A percentile compares a stretch with the other conserved stretches of the same genome.
Evolutionary conservation across 1,140 invertebrate species (phyloP).

Genomic region (Grapholita molesta): DNA sequence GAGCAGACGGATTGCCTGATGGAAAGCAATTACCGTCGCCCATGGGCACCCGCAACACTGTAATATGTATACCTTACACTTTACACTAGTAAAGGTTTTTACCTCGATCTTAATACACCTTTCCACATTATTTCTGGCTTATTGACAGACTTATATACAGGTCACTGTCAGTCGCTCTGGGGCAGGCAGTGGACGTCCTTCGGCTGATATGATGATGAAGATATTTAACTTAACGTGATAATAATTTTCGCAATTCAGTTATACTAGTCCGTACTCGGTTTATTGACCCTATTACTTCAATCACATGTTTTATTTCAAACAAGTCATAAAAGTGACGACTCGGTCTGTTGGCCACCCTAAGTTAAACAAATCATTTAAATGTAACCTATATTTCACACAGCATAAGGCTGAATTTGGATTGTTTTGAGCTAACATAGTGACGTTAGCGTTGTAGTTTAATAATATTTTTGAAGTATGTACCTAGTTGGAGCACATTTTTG

Average conservation of each 20-base stretch:
- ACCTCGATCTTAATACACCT: too few species aligned
- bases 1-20: too few species aligned
- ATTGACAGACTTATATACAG: too few species aligned
- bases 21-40: too few species aligned
- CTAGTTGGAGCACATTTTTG: not conserved
- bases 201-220: too few species aligned
- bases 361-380: slow-evolving; percentile 15
- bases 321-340: slow-evolving; percentile 38
- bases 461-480: not conserved
- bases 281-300: slow-evolving; percentile 38
- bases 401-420: slow-evolving; percentile 18
- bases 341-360: slow-evolving; percentile 40
- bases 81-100: too few species aligned
- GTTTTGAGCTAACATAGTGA: not conserved
- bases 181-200: too few species aligned
- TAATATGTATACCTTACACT: too few species aligned
- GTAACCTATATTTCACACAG: not conserved
- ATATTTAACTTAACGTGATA: not conserved
- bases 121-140: too few species aligned
- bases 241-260: not conserved
- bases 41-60: too few species aligned
- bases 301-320: slow-evolving; percentile 35
- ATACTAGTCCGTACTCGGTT: slow-evolving; percentile 18
- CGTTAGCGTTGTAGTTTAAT: not conserved
- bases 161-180: too few species aligned